Evolutionary conservation across 2,888 invertebrate species (phyloP).

Genomic region (Mactromeris polynyma): DNA sequence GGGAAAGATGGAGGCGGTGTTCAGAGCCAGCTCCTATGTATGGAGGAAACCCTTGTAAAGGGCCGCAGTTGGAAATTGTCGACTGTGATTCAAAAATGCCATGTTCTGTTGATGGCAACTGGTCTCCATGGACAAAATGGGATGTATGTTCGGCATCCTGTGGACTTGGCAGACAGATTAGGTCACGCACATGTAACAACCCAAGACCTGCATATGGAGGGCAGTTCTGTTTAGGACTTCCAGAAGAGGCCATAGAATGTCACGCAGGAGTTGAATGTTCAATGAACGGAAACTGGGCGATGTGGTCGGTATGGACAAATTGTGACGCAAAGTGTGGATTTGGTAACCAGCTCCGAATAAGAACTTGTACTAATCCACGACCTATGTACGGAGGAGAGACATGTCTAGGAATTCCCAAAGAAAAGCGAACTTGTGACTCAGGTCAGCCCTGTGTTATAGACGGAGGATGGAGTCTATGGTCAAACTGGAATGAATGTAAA

Average conservation of each 20-base stretch:
- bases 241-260: constrained; percentile 44
- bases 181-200: constrained; percentile 49
- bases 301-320: constrained; percentile 52
- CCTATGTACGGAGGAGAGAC: constrained; percentile 56
- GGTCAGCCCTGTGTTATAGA: constrained; percentile 57
- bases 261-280: constrained; percentile 43
- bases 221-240: constrained; percentile 48
- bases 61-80: constrained; percentile 42
- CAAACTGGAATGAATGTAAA: constrained; percentile 51
- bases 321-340: constrained; percentile 62
- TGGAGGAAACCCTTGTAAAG: constrained; percentile 54
- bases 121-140: constrained; percentile 58
- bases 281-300: constrained; percentile 57
- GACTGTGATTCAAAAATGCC: constrained; percentile 41
- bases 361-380: constrained; percentile 60
- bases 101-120: constrained; percentile 57
- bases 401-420: constrained; percentile 52
- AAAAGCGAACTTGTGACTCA: constrained; percentile 54
- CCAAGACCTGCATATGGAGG: constrained; percentile 63
- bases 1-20: constrained; percentile 45
- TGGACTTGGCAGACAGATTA: constrained; percentile 41
- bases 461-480: constrained; percentile 64
- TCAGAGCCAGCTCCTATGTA: constrained; percentile 47
- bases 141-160: constrained; percentile 43
- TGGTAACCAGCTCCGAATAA: constrained; percentile 39